Base-by-base conservation (phyloP, 1,140 invertebrate species). In the Lordiphosa stackelbergi region DNA sequence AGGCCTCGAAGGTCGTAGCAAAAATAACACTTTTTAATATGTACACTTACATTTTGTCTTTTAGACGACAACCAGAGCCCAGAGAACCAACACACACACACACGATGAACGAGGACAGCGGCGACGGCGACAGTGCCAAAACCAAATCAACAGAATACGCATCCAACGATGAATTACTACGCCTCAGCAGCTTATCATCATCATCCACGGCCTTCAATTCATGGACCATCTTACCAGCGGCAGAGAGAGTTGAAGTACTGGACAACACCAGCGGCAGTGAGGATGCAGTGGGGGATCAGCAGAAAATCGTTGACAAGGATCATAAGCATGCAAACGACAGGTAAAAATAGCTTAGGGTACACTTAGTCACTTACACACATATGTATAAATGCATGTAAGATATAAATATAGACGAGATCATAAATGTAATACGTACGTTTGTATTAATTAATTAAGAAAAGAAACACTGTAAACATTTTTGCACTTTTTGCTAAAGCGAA, bases 211-310 rank as follows among this genome's bases (percentile, higher is more conserved):
- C 5, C 35, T 46, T 11, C 22, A 63, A 42, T 38, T 64, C 62
- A 5, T 75, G 73, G 73, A 75, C 73, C 11, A 75, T 75, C 31
- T 22, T 75, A 13, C 73, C 72, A 31, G 47, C 72, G 24, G 47
- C 60, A 8, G 64, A 55, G 5, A 43, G 47, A 40, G 53, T 78
- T 34, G 55, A 75, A 5, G 9, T 58, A 8, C 52, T 69, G 12
- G 66, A 65, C 5, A 46, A 35, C 11, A 46, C 2, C 31, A 38
- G 19, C 13, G 31, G 28, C 37, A 42, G 48, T 4, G 41, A 52
- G 0, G 53, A 62, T 19, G 31, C 16, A 35, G 36, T 22, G 19
- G 41, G 19, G 34, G 31, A 12, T 19, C 34, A 43, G 45, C 13
- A 35, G 28, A 24, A 42, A 52, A 43, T 28, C 42, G 35, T 53